These are phyloP conservation scores for Subacronicta megacephala DNA, from an alignment of 2,888 invertebrate species.

Conservation along the genomic window DNA sequence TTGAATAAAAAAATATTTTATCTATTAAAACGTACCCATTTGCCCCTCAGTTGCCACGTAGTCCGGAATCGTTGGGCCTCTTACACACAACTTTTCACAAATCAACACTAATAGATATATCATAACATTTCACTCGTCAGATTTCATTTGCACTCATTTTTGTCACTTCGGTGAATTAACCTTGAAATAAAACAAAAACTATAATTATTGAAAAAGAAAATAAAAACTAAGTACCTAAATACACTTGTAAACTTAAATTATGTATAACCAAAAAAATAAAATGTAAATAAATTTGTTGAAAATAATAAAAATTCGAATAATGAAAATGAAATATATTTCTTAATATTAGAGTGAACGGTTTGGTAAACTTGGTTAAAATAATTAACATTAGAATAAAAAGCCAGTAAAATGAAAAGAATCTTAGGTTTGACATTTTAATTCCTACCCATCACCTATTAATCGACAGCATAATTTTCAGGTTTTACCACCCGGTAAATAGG, in stretches of 20 bases:
- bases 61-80: constrained; percentile 80
- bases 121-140: constrained; percentile 57
- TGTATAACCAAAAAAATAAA: constrained; percentile 3
- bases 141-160: constrained; percentile 66
- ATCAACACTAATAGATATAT: constrained; percentile 65
- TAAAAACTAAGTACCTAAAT: constrained; percentile 2
- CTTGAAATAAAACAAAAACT: constrained; percentile 68
- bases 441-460: too few relatives aligned
- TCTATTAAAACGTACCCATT: constrained; percentile 81
- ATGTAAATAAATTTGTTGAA: not conserved
- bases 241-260: constrained; percentile 26
- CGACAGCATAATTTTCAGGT: not conserved
- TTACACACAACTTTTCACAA: constrained; percentile 65
- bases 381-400: too few relatives aligned
- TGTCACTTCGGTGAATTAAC: constrained; percentile 55
- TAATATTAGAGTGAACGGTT: constrained; percentile 46
- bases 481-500: not conserved
- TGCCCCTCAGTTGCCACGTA: constrained; percentile 79
- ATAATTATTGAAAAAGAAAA: constrained; percentile 35
- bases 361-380: constrained; percentile 36
- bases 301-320: not conserved
- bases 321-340: not conserved
- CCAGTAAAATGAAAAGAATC: too few relatives aligned
- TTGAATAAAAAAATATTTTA: not conserved
- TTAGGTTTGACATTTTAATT: too few relatives aligned